A percentile compares a stretch with the other conserved stretches of the same genome.
Conservation (phyloP, 2,797 vertebrate genomes). For the Coranthus polyacanthus region DNA sequence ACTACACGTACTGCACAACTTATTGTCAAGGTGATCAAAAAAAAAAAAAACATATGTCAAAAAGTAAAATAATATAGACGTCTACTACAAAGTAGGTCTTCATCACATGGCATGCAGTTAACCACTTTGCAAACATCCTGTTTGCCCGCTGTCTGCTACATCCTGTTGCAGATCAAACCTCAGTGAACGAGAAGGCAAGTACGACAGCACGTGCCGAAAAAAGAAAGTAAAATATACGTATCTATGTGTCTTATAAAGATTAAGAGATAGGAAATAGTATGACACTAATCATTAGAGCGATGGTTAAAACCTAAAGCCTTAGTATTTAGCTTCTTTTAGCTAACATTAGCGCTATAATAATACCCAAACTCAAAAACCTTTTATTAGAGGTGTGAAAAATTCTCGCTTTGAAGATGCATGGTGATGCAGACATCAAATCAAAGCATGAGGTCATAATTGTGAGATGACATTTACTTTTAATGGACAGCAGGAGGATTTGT, state of each 20-base stretch:
- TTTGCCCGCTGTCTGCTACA: constrained; percentile 40
- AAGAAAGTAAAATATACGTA: constrained; percentile 13
- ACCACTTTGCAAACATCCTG: constrained; percentile 78
- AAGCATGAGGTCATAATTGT: too few species aligned
- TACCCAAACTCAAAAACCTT: too few species aligned
- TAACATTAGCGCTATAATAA: too few species aligned
- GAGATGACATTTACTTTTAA: too few species aligned
- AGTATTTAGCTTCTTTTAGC: too few species aligned
- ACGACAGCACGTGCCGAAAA: neutral
- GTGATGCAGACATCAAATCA: too few species aligned
- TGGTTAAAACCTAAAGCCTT: too few species aligned
- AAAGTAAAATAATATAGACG: neutral
- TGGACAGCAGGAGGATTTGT: too few species aligned
- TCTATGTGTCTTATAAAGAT: neutral
- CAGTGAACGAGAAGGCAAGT: constrained; percentile 1
- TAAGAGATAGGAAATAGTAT: neutral
- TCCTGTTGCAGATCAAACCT: constrained; percentile 57
- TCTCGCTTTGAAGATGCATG: too few species aligned
- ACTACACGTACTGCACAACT: neutral
- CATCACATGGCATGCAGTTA: constrained; percentile 1
- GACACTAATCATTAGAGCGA: neutral
- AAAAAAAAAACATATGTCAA: neutral
- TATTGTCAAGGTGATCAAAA: neutral
- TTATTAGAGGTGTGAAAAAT: too few species aligned
- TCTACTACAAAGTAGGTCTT: constrained; percentile 20